Evolutionary conservation across 2,888 invertebrate species (phyloP).

Genomic region (Nasonia oneida): DNA sequence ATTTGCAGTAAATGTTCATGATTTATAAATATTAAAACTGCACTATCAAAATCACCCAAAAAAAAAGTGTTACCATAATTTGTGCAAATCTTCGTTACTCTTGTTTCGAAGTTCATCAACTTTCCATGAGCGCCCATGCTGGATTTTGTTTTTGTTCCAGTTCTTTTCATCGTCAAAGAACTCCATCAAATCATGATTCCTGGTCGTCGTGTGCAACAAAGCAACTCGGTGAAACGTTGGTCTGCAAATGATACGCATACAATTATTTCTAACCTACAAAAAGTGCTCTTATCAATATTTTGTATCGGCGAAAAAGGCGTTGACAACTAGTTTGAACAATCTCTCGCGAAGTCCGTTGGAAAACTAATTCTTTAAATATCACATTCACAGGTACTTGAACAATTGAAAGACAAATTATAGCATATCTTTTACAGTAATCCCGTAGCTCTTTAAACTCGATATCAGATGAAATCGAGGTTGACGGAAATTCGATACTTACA

Average conservation of each 20-base stretch:
- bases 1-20: not conserved
- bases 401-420: not conserved
- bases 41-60: not conserved
- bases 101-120: constrained; percentile 95
- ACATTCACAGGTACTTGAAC: not conserved
- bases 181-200: constrained; percentile 85
- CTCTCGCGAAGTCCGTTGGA: not conserved
- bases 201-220: constrained; percentile 76
- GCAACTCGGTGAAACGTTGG: constrained; percentile 41
- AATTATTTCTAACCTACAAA: constrained; percentile 35
- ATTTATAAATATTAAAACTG: not conserved
- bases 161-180: constrained; percentile 94
- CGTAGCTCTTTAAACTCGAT: not conserved
- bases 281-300: not conserved
- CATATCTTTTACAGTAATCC: not conserved
- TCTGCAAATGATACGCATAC: constrained; percentile 40
- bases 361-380: not conserved
- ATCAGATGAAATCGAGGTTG: not conserved
- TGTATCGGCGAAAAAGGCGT: not conserved
- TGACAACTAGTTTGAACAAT: not conserved
- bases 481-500: constrained; percentile 41
- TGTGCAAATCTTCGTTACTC: constrained; percentile 96
- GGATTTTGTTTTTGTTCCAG: constrained; percentile 88
- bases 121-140: constrained; percentile 93
- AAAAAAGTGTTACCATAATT: constrained; percentile 88